Percentiles rank a stretch among this genome's conserved stretches.
These are phyloP conservation scores for Anhinga anhinga DNA, from an alignment of 2,113 vertebrate species.

Conservation along the genomic window DNA sequence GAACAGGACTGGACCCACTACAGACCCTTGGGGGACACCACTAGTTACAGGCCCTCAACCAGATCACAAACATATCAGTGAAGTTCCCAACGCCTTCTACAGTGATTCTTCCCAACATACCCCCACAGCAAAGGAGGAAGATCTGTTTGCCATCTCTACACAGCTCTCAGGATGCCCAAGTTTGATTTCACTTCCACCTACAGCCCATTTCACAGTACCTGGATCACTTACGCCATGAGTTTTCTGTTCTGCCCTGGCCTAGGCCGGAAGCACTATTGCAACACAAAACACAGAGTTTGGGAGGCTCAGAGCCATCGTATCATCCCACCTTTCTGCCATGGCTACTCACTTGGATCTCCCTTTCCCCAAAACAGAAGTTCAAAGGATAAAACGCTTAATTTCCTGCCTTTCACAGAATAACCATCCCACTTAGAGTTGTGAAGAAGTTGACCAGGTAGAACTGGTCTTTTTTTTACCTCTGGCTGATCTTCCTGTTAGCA, in stretches of 20 bases:
- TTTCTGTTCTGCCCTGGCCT: neutral
- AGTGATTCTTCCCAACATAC: neutral
- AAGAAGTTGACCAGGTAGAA: neutral
- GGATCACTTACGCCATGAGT: neutral
- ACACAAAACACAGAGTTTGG: neutral
- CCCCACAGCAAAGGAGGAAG: neutral
- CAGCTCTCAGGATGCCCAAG: neutral
- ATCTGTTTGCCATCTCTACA: neutral
- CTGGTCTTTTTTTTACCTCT: neutral
- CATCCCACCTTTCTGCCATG: neutral
- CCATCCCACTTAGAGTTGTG: neutral
- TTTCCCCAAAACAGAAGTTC: neutral
- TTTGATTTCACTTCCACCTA: neutral
- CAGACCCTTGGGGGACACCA: too few relatives aligned
- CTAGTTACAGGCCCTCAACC: too few relatives aligned
- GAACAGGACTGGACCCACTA: too few relatives aligned
- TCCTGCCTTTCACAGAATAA: neutral
- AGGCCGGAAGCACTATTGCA: neutral
- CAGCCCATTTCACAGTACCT: neutral
- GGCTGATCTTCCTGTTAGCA: neutral
- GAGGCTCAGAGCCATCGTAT: neutral
- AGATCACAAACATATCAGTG: neutral
- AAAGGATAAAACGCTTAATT: neutral
- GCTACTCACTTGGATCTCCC: neutral
- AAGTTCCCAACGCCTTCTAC: neutral